Evolutionary conservation across 1,140 invertebrate genomes (phyloP).

Genomic region (Lucilia sericata): DNA sequence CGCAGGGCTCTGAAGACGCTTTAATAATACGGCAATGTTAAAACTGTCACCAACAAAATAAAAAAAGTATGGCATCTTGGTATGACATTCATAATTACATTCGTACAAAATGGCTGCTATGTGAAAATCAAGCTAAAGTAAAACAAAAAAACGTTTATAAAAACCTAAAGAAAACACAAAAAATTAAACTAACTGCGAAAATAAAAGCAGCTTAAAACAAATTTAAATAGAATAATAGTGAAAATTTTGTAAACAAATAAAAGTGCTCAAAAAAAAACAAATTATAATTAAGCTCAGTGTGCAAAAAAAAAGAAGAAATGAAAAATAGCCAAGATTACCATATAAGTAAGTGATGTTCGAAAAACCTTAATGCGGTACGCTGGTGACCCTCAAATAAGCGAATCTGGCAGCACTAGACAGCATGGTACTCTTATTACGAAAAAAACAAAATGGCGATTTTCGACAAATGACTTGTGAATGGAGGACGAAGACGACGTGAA

Average conservation of each 20-base stretch:
- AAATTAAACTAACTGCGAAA: background rate
- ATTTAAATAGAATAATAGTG: background rate
- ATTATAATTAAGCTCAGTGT: background rate
- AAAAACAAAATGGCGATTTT: conserved; percentile 50
- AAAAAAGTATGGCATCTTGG: background rate
- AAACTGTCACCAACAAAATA: background rate
- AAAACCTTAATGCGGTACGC: background rate
- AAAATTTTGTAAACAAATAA: background rate
- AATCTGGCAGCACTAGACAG: conserved; percentile 41
- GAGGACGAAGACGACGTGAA: conserved; percentile 46
- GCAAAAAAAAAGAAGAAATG: conserved; percentile 10
- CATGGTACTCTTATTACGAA: conserved; percentile 43
- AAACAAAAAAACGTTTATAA: background rate
- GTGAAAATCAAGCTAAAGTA: background rate
- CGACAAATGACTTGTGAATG: conserved; percentile 51
- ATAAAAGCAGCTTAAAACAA: background rate
- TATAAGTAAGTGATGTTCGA: conserved; percentile 35
- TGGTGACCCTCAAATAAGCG: conserved; percentile 29
- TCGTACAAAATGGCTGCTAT: conserved; percentile 15
- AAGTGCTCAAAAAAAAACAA: background rate
- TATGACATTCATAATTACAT: background rate
- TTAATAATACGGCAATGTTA: background rate
- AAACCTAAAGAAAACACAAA: background rate
- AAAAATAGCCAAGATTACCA: background rate
- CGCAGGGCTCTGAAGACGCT: no score